Base-by-base conservation (phyloP, 2,113 vertebrate species). In the Bos javanicus region DNA sequence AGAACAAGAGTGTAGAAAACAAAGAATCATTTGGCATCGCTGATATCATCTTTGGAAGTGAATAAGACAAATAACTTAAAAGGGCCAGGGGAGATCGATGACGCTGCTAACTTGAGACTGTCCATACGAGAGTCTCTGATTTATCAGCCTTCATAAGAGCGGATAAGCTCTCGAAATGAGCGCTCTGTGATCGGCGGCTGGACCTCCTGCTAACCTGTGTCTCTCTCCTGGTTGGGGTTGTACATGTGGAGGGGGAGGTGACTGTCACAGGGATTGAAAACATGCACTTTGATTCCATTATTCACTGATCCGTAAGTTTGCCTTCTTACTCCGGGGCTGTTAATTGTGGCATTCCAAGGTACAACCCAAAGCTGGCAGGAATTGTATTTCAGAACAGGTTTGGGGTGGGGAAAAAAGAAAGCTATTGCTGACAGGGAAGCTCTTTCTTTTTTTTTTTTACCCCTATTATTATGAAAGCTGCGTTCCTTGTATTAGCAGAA, bases 61-160 rank as follows among this genome's bases (percentile, higher is more conserved):
- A 98, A 98, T 95, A 97, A 98, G 98, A 98, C 97, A 98, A 98
- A 98, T 97, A 97, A 97, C 97, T 96, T 97, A 98, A 97, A 98
- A 98, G 97, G 96, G 97, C 94, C 87, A 85, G 93, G 64, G 62
- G 96, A 98, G 97, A 98, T 98, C 91, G 84, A 98, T 98, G 98
- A 89, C 1, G 46, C 90, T 94, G 97, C 98, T 97, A 90, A 97
- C 98, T 96, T 96, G 98, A 98, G 97, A 97, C 93, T 87, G 96
- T 96, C 96, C 97, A 64, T 97, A 96, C 64, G 96, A 98, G 97
- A 96, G 88, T 23, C 95, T 97, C 97, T 98, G 97, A 98, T 98
- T 98, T 98, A 98, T 98, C 98, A 97, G 95, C 98, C 95, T 97
- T 98, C 97, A 87, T 98, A 95, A 96, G 83, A 90, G 71, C 74